Percentiles rank a stretch among this genome's conserved stretches.
Evolutionary conservation across 1,140 invertebrate genomes (phyloP).

Genomic region (Sycobia sp.): DNA sequence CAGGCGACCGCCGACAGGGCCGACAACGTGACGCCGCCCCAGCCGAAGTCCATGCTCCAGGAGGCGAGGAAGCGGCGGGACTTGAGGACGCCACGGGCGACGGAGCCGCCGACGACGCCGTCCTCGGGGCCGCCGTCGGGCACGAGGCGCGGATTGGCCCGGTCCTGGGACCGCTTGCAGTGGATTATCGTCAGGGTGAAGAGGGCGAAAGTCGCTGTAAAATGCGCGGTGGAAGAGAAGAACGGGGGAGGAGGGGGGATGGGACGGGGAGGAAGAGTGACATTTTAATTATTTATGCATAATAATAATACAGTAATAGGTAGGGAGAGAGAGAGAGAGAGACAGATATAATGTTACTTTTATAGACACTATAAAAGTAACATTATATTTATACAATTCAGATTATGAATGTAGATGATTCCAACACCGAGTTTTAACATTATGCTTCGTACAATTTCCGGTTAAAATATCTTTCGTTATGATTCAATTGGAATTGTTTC

Average conservation of each 20-base stretch:
- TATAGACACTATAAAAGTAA: no score
- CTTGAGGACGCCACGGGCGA: constrained; percentile 57
- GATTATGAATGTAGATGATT: background rate
- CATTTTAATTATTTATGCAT: no score
- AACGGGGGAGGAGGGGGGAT: no score
- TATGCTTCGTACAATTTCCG: no score
- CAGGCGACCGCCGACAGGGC: constrained; percentile 79
- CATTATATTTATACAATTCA: background rate
- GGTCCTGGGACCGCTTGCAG: constrained; percentile 79
- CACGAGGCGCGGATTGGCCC: constrained; percentile 52
- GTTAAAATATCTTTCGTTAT: no score
- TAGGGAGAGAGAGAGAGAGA: no score
- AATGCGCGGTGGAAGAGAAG: background rate
- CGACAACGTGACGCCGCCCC: constrained; percentile 80
- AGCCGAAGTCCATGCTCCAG: constrained; percentile 83
- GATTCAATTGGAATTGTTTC: no score
- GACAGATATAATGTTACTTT: no score
- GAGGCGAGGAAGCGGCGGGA: constrained; percentile 77
- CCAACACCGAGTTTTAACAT: no score
- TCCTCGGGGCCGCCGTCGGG: constrained; percentile 71
- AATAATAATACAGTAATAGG: no score
- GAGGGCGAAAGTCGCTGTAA: constrained; percentile 80
- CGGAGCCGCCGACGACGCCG: constrained; percentile 69
- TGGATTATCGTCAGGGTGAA: constrained; percentile 90
- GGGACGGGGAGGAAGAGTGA: no score